Evolutionary conservation across 2,888 invertebrate genomes (phyloP), one percentile per base, ranked within the genome.

Genomic region (Caenorhabditis drosophilae): DNA sequence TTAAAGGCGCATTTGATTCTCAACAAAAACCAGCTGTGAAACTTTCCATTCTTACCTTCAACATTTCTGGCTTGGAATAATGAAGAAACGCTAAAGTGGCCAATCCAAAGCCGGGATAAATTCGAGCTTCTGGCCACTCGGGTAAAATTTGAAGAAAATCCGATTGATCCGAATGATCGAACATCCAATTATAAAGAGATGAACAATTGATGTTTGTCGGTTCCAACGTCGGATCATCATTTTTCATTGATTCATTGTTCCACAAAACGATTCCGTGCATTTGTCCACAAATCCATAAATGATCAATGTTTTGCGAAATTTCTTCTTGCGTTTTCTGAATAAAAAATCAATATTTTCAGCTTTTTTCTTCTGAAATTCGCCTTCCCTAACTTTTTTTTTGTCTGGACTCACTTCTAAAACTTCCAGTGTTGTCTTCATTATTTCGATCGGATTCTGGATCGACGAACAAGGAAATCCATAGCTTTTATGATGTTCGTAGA

Each of bases 181-280:
- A 70, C 41, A 64, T 67, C 70, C 66, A 70, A 25, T 66, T 67
- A 51, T 53, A 70, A 12, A 70, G 45, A n/a, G 42, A 25, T 4
- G 69, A 69, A 23, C 26, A 42, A 23, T 42, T 42, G 9, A 42
- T 4, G 36, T 16, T 4, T 7, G 15, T 15, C 4, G 15, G 16
- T 4, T 15, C 36, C 4, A 36, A 40, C 16, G 9, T 22, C 2
- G n/a, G 40, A 18, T 12, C 25, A n/a, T n/a, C n/a, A n/a, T n/a
- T n/a, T n/a, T n/a, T n/a, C n/a, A n/a, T n/a, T n/a, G n/a, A n/a
- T n/a, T n/a, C n/a, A n/a, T n/a, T n/a, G n/a, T 25, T 52, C 70
- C 70, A 71, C 2, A 64, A 35, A 7, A 71, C 70, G 20, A 71
- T 50, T 50, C 70, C 70, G 41, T 71, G 70, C 70, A 71, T 71